Base-by-base conservation (phyloP, 92 coral and sea anemone species). In the Porites lobata region DNA sequence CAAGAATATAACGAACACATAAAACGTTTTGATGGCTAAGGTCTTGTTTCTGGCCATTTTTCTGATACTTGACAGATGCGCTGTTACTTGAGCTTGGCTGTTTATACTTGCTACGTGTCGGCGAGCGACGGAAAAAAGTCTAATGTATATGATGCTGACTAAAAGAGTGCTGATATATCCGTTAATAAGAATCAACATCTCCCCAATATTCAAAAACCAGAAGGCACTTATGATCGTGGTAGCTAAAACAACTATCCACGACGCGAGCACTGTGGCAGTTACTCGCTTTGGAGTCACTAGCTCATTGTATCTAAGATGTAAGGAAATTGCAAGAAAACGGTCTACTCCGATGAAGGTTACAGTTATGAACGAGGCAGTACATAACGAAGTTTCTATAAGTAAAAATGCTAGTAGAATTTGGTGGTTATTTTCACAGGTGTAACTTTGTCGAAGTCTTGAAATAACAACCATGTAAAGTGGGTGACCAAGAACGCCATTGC, bases 381-480 rank as follows among this genome's bases (percentile, higher is more conserved):
- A 6, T 17, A 53, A 43, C 21, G 22, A 69, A 69, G 77, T 7
- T 3, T 51, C 1, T 2, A 81, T 18, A 0, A 69, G n/a, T 13
- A 69, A 69, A 57, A 81, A 69, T 65, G 52, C 77, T 68, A 67
- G 2, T 1, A 81, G 77, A 9, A 67, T 38, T 32, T 54, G 77
- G 56, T 67, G 75, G 51, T 54, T 68, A 18, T 81, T 26, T 69
- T 56, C 56, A 8, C 85, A 81, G 18, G 24, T 14, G 26, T 66
- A 58, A 66, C 43, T 54, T 81, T 81, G 77, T 3, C 65, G 77
- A 81, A 81, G 32, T 26, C 75, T 22, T 10, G 61, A 19, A 12
- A 81, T 57, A 21, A 81, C 77, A n/a, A 58, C 85, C 51, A 81
- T 9, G 57, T 81, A 81, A 72, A 69, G 26, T 81, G 85, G 77